A percentile compares a stretch with the other conserved stretches of the same genome.
Evolutionary conservation across 2,797 vertebrate genomes (phyloP).

Genomic region (Leptodactylus fallax): DNA sequence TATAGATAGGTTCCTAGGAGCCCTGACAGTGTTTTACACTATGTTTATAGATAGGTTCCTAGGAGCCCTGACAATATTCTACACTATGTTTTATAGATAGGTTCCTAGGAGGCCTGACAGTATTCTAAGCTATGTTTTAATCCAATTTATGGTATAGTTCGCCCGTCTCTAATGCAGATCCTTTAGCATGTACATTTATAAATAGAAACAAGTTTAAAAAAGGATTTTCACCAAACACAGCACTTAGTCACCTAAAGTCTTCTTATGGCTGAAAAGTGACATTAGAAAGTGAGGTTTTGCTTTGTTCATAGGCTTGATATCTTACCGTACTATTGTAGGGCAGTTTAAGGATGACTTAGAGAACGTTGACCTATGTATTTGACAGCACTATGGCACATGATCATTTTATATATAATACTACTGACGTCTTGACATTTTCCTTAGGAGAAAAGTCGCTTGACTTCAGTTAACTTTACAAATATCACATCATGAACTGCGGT

Average conservation of each 20-base stretch:
- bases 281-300: not conserved
- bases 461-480: slow-evolving; percentile 58
- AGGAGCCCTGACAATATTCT: too few relatives aligned
- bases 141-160: too few relatives aligned
- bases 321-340: not conserved
- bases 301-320: not conserved
- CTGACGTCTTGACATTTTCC: slow-evolving; percentile 54
- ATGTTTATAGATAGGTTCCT: too few relatives aligned
- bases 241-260: not conserved
- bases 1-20: too few relatives aligned
- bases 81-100: too few relatives aligned
- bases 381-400: slow-evolving; percentile 24
- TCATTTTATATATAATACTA: slow-evolving; percentile 35
- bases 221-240: not conserved
- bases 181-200: not conserved
- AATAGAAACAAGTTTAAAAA: too few relatives aligned
- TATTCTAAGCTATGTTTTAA: too few relatives aligned
- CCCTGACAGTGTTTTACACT: too few relatives aligned
- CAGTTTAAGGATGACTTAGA: slow-evolving; percentile 28
- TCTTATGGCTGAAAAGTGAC: not conserved
- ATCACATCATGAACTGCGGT: slow-evolving; percentile 38
- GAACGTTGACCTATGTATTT: slow-evolving; percentile 40
- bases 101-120: too few relatives aligned
- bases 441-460: slow-evolving; percentile 33
- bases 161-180: too few relatives aligned